Evolutionary conservation across 2,797 vertebrate species (phyloP), one percentile per base, ranked within the genome.

Genomic region (Melanotaenia pygmaea): DNA sequence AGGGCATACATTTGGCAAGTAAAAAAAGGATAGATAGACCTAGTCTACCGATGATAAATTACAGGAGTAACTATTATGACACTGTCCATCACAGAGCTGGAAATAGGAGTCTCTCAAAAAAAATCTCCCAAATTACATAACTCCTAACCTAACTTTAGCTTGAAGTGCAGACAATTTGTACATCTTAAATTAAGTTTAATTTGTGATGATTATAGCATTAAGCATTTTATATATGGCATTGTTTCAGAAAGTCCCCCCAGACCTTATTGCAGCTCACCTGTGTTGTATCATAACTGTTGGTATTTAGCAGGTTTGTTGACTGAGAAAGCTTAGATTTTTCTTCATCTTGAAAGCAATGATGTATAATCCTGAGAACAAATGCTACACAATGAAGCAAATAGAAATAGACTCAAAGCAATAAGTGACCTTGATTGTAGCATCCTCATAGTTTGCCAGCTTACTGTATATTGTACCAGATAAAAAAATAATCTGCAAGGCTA

Each of bases 1-100:
- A 78, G 81, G 71, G 70, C 65, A 79, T 70, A 54, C 70, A 60
- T 71, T 77, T 66, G 72, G 84, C 61, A 68, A 67, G 70, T 63
- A 54, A 69, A 72, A 71, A 40, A 76, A 57, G 3, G 50, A 54
- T 28, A 58, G 61, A 80, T 32, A 76, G 70, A n/a, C 56, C 64
- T 59, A 56, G 64, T 34, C 67, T 65, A 67, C 67, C 40, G 69
- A 51, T 9, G 13, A 72, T 70, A 43, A 68, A 79, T 79, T 64
- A 77, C 13, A 53, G 26, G 57, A 70, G 43, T 72, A 64, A 67
- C 45, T 62, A 11, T 51, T 35, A 47, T 74, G 56, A 64, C 26
- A 64, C 24, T 75, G 63, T 70, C 37, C 43, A 51, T 69, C 28
- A 60, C 28, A 53, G 58, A 1, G 13, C 26, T 11, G 5, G 28